Evolutionary conservation across 2,797 vertebrate species (phyloP), one percentile per base, ranked within the genome.

Genomic region (Pogonophryne albipinna): DNA sequence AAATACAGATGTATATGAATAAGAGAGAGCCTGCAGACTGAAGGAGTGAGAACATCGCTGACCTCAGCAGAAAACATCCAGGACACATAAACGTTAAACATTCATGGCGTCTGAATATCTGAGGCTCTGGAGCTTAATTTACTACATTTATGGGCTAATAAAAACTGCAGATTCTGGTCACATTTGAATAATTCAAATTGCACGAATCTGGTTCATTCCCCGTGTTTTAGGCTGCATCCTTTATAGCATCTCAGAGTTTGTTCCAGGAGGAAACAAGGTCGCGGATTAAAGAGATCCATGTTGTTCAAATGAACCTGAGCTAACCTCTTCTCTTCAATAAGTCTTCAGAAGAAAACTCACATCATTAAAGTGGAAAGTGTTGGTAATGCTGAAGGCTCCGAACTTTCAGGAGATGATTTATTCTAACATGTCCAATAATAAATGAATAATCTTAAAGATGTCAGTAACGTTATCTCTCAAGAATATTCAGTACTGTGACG

Each of bases 171-270:
- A 12, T 13, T 42, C 13, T 17, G 41, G 19, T 50, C 58, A 60
- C 38, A 27, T 76, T 23, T 64, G 34, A 73, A 60, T 60, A 17
- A 65, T 69, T 81, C 23, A 76, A 4, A 46, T 17, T 1, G 12
- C 34, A 20, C 2, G 12, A 38, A 71, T 71, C 34, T n/a, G 46
- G 45, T 68, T 52, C 27, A 52, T 41, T 50, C 52, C 13, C n/a
- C 3, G 5, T 12, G 13, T 49, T 9, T 67, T 4, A 17, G 8
- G 13, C 53, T 49, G 16, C 42, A 72, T 76, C 73, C 34, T 63
- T 80, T 59, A 62, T 57, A 46, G 53, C 47, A 38, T 74, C 52
- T 59, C 31, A 10, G n/a, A n/a, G 57, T 41, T 47, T 56, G 34
- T 6, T 41, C 52, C 38, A n/a, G 3, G 31, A 53, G 55, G 31